Evolutionary conservation across 1,140 invertebrate species (phyloP), one percentile per base, ranked within the genome.

Genomic region (Drosophila trapezifrons): DNA sequence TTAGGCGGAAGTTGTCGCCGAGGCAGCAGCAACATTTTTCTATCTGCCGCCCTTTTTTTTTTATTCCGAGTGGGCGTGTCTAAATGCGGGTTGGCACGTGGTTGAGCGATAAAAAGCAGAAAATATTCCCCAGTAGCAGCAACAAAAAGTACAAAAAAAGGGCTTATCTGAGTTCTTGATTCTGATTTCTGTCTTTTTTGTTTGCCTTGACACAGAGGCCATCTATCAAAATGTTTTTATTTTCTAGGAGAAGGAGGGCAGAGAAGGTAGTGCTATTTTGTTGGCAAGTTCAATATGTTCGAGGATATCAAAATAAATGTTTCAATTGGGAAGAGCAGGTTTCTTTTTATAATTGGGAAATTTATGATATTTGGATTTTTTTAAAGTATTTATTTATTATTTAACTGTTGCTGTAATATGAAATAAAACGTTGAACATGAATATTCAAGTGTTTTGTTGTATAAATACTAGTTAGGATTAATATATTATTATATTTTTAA

Each of bases 1-100:
- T 89, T 85, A 71, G 76, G 60, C 80, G 85, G 80, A 89, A 85
- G 77, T 80, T 84, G 80, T 67, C 76, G 80, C 47, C 63, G 54
- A 43, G 52, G 55, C 64, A 59, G 64, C 59, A 66, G 58, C 60
- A 56, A 69, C 59, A 71, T 58, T 72, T 77, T 84, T 81, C 56
- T 73, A 62, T 73, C 56, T 45, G 20, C 29, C 43, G 35, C 42
- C 43, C 32, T 9, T 17, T 25, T 32, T n/a, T 52, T 15, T 20
- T 7, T 9, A 20, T 6, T n/a, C 32, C 10, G 42, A 45, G 51
- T 45, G 52, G 67, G 67, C 43, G 67, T 71, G 42, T 71, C 67
- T 58, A 71, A 71, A 71, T 71, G 67, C 65, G 67, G 65, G 67
- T 71, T 71, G 67, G 67, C 67, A 71, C 65, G 67, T 71, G 67